Conservation (phyloP, 2,888 invertebrate genomes). For the Drosophila suboccidentalis region DNA sequence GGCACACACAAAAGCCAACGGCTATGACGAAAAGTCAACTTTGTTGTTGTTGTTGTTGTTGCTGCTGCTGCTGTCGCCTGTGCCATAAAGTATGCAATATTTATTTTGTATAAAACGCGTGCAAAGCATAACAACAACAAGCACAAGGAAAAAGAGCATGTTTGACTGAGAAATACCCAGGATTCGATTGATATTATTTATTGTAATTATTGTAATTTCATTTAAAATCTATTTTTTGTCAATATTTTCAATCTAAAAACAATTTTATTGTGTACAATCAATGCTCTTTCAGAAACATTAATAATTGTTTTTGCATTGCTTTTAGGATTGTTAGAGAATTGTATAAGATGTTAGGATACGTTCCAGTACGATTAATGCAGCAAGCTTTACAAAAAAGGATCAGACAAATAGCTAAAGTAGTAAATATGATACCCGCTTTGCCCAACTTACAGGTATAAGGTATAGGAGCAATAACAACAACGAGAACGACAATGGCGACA, state of each 20-base stretch:
- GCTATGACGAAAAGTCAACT: slow-evolving; percentile 74
- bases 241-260: no score
- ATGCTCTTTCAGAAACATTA: no score
- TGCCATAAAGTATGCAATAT: slow-evolving; percentile 79
- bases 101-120: slow-evolving; percentile 79
- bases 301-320: no score
- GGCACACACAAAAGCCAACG: slow-evolving; percentile 57
- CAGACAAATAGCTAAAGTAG: neutral
- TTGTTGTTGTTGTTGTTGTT: slow-evolving; percentile 28
- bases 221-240: no score
- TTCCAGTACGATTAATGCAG: neutral
- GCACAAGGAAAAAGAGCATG: neutral
- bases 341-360: neutral
- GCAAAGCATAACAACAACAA: slow-evolving; percentile 59
- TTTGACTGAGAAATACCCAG: slow-evolving; percentile 27
- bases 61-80: slow-evolving; percentile 31
- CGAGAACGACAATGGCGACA: slow-evolving; percentile 30
- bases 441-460: slow-evolving; percentile 8
- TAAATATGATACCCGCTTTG: neutral
- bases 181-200: no score
- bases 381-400: neutral
- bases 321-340: no score
- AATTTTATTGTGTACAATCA: no score
- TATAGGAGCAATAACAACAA: slow-evolving; percentile 42
- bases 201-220: no score